phyloP scores from a whole-genome alignment of 2,888 invertebrate species.

The Ichneumoninae sp. region DNA sequence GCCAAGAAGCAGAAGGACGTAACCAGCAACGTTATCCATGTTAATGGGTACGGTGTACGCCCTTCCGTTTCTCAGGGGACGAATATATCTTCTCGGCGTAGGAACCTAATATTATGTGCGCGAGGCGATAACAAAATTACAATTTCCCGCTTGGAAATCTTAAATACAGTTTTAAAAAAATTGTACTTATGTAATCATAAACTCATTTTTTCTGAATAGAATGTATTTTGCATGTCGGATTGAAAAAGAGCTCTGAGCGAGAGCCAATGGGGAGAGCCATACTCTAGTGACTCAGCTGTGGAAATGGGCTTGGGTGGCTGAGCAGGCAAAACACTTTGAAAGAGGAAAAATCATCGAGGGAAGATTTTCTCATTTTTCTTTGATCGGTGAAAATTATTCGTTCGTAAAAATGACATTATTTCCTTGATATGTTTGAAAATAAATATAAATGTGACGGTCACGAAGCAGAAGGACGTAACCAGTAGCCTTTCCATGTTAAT shows the following conservation, averaged over 20 bases:
- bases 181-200: neutral
- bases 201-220: neutral
- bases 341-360: conserved; percentile 58
- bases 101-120: too few species aligned
- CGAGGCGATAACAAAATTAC: too few species aligned
- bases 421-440: neutral
- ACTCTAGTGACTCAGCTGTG: conserved; percentile 76
- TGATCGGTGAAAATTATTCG: neutral
- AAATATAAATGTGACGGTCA: neutral
- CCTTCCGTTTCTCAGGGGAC: neutral
- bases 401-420: neutral
- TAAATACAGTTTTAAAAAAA: neutral
- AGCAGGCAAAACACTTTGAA: conserved; percentile 54
- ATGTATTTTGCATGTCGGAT: neutral
- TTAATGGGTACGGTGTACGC: too few species aligned
- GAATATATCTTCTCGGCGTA: neutral
- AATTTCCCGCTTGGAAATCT: too few species aligned
- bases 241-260: conserved; percentile 12
- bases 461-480: neutral
- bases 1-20: neutral
- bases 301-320: conserved; percentile 71
- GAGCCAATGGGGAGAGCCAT: conserved; percentile 33
- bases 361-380: neutral
- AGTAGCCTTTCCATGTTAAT: neutral
- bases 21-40: neutral